Percentiles rank a stretch among this genome's conserved stretches.
Conservation (phyloP, 2,113 vertebrate species). For the Ictalurus punctatus region DNA sequence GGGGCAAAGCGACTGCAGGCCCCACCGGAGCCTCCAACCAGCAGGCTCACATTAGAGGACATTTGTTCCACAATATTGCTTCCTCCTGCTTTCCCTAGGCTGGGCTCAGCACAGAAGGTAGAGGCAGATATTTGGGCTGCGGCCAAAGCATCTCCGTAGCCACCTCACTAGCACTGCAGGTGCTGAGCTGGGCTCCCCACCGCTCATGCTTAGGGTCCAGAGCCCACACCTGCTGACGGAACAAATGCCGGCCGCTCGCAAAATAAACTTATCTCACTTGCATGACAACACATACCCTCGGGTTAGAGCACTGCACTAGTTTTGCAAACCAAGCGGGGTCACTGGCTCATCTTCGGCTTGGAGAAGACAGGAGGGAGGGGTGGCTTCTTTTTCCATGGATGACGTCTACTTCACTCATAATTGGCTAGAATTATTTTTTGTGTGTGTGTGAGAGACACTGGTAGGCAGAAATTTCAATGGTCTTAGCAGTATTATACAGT, state of each 20-base stretch:
- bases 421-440: slow-evolving; percentile 33
- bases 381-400: slow-evolving; percentile 30
- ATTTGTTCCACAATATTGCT: slow-evolving; percentile 84
- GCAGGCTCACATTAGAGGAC: slow-evolving; percentile 83
- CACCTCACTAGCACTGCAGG: slow-evolving; percentile 80
- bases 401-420: slow-evolving; percentile 29
- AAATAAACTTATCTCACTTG: slow-evolving; percentile 96
- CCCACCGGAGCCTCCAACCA: slow-evolving; percentile 73
- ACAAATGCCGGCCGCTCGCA: slow-evolving; percentile 84
- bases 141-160: slow-evolving; percentile 81
- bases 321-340: slow-evolving; percentile 68
- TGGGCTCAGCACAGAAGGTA: slow-evolving; percentile 87
- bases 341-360: slow-evolving; percentile 55
- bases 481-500: background rate
- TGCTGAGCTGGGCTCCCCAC: slow-evolving; percentile 74
- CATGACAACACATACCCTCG: slow-evolving; percentile 88
- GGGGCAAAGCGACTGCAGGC: slow-evolving; percentile 56
- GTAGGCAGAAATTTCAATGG: background rate
- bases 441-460: slow-evolving; percentile 28
- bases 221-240: slow-evolving; percentile 86
- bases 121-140: slow-evolving; percentile 87
- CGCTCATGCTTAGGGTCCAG: slow-evolving; percentile 71
- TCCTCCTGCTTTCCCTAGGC: slow-evolving; percentile 83
- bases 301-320: slow-evolving; percentile 80
- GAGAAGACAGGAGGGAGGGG: slow-evolving; percentile 30